Base-by-base conservation (phyloP, 1,140 invertebrate species). In the Megalonaias nervosa region DNA sequence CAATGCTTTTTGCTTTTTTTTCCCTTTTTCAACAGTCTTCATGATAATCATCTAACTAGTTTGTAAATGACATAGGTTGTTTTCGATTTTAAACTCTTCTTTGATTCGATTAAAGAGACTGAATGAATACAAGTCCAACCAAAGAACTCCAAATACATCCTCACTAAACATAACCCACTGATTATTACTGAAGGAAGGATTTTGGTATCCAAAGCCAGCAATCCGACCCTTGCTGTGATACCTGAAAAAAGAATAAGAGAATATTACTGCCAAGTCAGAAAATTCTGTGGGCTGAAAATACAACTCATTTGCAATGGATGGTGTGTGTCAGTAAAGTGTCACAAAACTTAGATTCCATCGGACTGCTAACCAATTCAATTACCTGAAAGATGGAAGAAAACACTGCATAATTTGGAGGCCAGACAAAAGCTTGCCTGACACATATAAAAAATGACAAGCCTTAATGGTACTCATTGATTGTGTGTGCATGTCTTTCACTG, bases 111-210 rank as follows among this genome's bases (percentile, higher is more conserved):
- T 26, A 57, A 73, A 81, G 0, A 81, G 26, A 67, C 74, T 76
- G 60, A 81, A 74, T 17, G 66, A 70, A 13, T 62, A 14, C 17
- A 89, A 69, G 59, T 86, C 81, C 55, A 89, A 62, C 88, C 88
- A 89, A 0, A 89, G 59, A 72, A 89, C 86, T 21, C 86, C 88
- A 73, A 89, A 89, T 11, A 74, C 74, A 79, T 89, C 78, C 70
- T 87, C 85, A 70, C 82, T 75, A 75, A 89, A 89, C 17, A 89
- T 77, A 19, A 89, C 80, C 75, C 83, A 89, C 38, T 89, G 87
- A 11, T 80, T 84, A 17, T 57, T 65, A 19, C 74, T 84, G 58
- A 82, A 82, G 4, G 79, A 78, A 19, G 87, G 84, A 58, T 85
- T 82, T 3, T 62, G 81, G 70, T 83, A 89, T 23, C 84, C 83